Evolutionary conservation across 1,140 invertebrate genomes (phyloP).

Genomic region (Forficula auricularia): DNA sequence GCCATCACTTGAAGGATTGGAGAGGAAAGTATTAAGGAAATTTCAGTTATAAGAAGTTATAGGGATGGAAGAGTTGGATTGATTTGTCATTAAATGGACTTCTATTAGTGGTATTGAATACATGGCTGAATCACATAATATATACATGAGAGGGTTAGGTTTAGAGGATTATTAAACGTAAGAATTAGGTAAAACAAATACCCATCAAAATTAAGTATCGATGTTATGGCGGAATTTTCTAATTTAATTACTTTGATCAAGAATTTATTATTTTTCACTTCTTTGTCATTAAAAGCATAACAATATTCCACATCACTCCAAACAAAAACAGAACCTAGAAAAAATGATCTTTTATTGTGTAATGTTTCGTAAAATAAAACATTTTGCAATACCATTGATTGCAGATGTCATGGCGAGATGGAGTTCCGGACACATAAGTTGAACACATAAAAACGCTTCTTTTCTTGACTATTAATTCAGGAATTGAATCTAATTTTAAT

Average conservation of each 20-base stretch:
- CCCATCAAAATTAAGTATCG: conserved; percentile 14
- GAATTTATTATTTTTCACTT: conserved; percentile 7
- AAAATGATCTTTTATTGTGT: neutral
- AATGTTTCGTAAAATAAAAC: neutral
- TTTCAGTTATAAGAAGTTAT: too few species aligned
- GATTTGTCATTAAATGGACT: neutral
- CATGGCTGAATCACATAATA: neutral
- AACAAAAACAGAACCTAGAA: neutral
- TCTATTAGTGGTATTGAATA: neutral
- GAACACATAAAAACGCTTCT: too few species aligned
- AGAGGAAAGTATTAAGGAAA: too few species aligned
- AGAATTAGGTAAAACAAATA: too few species aligned
- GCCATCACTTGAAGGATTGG: too few species aligned
- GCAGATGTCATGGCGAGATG: neutral
- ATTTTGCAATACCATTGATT: neutral
- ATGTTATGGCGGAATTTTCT: conserved; percentile 15
- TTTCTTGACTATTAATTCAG: too few species aligned
- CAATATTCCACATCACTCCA: conserved; percentile 1
- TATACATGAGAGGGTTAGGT: too few species aligned
- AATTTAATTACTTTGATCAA: conserved; percentile 15
- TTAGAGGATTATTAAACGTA: too few species aligned
- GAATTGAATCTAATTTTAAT: too few species aligned
- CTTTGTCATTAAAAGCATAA: conserved; percentile 11
- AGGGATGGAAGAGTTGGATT: too few species aligned
- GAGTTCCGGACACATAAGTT: neutral